Conservation (phyloP, 2,113 vertebrate species). For the Calypte anna region DNA sequence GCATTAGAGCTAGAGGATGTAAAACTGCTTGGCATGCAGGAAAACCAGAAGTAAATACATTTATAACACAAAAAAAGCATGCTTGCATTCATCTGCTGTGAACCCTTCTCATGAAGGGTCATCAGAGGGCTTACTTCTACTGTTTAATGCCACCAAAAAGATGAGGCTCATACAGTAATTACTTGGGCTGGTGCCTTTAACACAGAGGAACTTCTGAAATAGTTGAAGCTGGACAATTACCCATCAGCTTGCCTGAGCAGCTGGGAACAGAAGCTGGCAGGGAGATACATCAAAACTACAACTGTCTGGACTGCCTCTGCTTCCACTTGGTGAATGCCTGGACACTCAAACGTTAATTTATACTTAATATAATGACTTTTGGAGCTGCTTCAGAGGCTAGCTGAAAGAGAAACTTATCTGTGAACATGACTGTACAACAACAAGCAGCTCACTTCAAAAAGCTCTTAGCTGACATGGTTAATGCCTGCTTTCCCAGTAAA, state of each 20-base stretch:
- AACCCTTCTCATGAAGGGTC: not conserved
- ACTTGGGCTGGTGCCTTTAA: not conserved
- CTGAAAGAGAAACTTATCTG: not conserved
- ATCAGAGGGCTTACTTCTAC: not conserved
- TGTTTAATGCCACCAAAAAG: not conserved
- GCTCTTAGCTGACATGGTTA: not conserved
- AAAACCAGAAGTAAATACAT: not conserved
- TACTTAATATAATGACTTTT: not conserved
- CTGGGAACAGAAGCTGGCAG: not conserved
- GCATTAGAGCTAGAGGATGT: not conserved
- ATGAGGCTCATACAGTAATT: not conserved
- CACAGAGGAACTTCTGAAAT: not conserved
- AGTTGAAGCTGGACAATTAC: not conserved
- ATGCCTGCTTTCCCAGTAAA: not conserved
- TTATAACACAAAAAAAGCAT: not conserved
- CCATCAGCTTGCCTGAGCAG: not conserved
- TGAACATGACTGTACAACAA: not conserved
- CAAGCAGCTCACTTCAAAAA: not conserved
- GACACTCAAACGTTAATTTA: not conserved
- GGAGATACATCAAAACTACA: not conserved
- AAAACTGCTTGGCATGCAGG: not conserved
- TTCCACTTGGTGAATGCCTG: not conserved
- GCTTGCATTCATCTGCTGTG: not conserved
- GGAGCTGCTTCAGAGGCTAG: not conserved
- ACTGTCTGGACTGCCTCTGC: not conserved